Percentiles rank a stretch among this genome's conserved stretches.
phyloP scores from a whole-genome alignment of 1,140 invertebrate genomes.

The Conus betulinus region DNA sequence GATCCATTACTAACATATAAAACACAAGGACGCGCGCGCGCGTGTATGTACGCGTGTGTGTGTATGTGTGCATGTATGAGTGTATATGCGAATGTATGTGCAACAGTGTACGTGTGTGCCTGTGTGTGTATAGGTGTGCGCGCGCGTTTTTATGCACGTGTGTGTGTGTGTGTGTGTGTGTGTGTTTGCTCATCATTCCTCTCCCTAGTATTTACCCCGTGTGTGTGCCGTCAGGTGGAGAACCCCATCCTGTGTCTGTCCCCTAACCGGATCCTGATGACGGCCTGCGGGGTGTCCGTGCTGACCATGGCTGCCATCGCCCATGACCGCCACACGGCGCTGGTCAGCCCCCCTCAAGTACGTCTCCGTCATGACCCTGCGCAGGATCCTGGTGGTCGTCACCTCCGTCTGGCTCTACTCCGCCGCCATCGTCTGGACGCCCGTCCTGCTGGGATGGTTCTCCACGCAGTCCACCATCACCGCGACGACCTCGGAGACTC shows the following conservation, averaged over 20 bases:
- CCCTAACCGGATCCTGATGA: conserved; percentile 81
- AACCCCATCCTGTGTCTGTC: conserved; percentile 76
- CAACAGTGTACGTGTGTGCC: no score
- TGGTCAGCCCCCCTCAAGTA: conserved; percentile 81
- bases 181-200: no score
- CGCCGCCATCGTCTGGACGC: conserved; percentile 78
- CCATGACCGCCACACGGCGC: conserved; percentile 81
- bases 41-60: not conserved
- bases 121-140: no score
- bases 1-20: no score
- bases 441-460: conserved; percentile 77
- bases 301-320: conserved; percentile 82
- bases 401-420: conserved; percentile 81
- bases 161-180: no score
- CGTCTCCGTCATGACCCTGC: conserved; percentile 81
- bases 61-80: not conserved
- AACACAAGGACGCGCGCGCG: no score
- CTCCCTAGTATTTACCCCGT: no score
- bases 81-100: not conserved
- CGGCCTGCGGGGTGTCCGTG: conserved; percentile 81
- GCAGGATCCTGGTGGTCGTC: conserved; percentile 80
- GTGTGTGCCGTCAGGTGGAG: not conserved
- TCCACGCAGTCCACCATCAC: not conserved
- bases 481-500: conserved; percentile 72
- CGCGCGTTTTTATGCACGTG: no score